Evolutionary conservation across 1,140 invertebrate species (phyloP), one percentile per base, ranked within the genome.

Genomic region (Adelges cooleyi): DNA sequence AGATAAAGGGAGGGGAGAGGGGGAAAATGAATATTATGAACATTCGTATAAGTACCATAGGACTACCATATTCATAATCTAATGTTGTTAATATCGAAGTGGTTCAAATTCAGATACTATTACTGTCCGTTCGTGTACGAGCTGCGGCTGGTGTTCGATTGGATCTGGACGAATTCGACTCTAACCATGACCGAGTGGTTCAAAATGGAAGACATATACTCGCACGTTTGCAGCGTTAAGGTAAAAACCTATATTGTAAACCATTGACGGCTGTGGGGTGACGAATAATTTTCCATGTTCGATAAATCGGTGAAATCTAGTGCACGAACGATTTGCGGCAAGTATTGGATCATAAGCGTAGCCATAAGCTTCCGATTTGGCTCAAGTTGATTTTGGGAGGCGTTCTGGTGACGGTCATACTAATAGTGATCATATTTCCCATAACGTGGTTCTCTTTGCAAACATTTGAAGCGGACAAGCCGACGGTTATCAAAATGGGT

Each of bases 141-240:
- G 53, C 42, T 65, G 3, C 44, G 66, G 0, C 51, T 52, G 15
- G 18, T 67, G 6, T 20, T 59, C 5, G 66, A 67, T 52, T 67
- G 59, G 54, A 53, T 65, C 15, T 67, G 66, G 48, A 65, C 59
- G 3, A 48, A 62, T 17, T 65, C 66, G 2, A 25, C 66, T 1
- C 48, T 67, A 17, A 53, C 66, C 20, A 23, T 67, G 18, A 52
- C 49, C 8, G 66, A 67, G 53, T 67, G 66, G 66, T 36, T 67
- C 6, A 59, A 59, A 25, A 65, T 67, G 66, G 66, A 67, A 8
- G 59, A 65, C 23, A 50, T 67, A 0, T 67, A 52, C 33, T 15
- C 20, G 1, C 40, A 50, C 10, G 46, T 65, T 10, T 67, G 44
- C 33, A 23, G 22, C n/a, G 15, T 62, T 2, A 67, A 67, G 25